A percentile compares a stretch with the other conserved stretches of the same genome.
phyloP scores from a whole-genome alignment of 2,113 vertebrate species.

The Oryzias javanicus region DNA sequence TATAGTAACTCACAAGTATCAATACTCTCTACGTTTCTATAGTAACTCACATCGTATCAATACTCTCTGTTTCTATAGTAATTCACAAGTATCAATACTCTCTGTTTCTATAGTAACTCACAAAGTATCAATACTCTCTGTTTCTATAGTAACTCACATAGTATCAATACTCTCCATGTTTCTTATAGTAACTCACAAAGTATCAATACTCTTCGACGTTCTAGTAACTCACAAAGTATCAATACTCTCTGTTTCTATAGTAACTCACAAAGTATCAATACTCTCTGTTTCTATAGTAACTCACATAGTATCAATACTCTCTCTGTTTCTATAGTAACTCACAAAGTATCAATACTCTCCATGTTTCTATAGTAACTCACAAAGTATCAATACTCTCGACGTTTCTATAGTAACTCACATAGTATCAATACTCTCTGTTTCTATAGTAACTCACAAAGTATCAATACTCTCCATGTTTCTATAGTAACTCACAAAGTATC shows the following conservation, averaged over 20 bases:
- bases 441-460: slow-evolving; percentile 47
- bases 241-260: too few species aligned
- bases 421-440: too few species aligned
- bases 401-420: slow-evolving; percentile 40
- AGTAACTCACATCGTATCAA: slow-evolving; percentile 56
- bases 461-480: too few species aligned
- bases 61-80: too few species aligned
- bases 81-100: too few species aligned
- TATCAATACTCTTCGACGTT: too few species aligned
- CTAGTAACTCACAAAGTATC: slow-evolving; percentile 53
- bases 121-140: too few species aligned
- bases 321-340: slow-evolving; percentile 40
- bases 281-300: slow-evolving; percentile 18
- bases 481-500: slow-evolving; percentile 51
- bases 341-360: too few species aligned
- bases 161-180: too few species aligned
- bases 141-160: slow-evolving; percentile 40
- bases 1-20: slow-evolving; percentile 50
- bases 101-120: slow-evolving; percentile 46
- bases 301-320: slow-evolving; percentile 39
- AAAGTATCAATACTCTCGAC: too few species aligned
- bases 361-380: slow-evolving; percentile 41
- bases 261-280: slow-evolving; percentile 62
- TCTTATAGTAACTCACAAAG: slow-evolving; percentile 45
- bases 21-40: too few species aligned